phyloP scores from a whole-genome alignment of 2,888 invertebrate species.

The Drosophila melanocephala region DNA sequence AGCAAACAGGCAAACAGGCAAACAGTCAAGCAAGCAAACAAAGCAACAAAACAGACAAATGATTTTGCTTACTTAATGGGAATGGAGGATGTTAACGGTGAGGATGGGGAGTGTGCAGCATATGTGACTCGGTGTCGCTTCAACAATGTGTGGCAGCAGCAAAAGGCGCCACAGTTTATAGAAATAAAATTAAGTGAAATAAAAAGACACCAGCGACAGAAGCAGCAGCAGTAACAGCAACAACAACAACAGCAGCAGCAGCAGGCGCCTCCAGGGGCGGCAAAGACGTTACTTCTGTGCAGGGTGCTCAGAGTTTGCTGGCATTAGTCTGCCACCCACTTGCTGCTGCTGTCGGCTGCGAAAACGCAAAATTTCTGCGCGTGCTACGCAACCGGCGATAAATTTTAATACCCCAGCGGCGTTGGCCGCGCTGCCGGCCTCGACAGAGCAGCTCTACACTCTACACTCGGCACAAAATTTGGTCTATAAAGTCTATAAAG shows the following conservation, averaged over 20 bases:
- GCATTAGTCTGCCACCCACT: constrained; percentile 13
- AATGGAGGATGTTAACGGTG: not conserved
- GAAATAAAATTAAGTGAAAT: constrained; percentile 60
- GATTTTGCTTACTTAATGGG: constrained; percentile 41
- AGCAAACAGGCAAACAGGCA: constrained; percentile 37
- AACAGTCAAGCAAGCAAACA: constrained; percentile 18
- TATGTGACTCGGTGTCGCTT: constrained; percentile 51
- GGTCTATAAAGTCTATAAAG: not conserved
- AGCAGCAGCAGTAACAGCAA: constrained; percentile 9
- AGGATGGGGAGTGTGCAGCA: constrained; percentile 22
- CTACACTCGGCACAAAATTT: constrained; percentile 3
- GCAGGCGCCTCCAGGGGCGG: constrained; percentile 4
- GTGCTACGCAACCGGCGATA: constrained; percentile 78
- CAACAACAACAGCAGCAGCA: constrained; percentile 10
- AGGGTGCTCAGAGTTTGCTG: constrained; percentile 1
- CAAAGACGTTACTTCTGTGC: constrained; percentile 25
- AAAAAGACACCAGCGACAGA: constrained; percentile 20
- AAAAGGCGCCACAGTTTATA: constrained; percentile 43
- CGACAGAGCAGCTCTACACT: constrained; percentile 10
- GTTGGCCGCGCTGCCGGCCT: constrained; percentile 7
- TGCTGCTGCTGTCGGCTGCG: constrained; percentile 1
- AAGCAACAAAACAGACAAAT: constrained; percentile 68
- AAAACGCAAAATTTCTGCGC: constrained; percentile 67
- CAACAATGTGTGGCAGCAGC: constrained; percentile 8
- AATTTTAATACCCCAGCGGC: constrained; percentile 76